Conservation (phyloP, 2,113 vertebrate species). For the Perognathus longimembris region DNA sequence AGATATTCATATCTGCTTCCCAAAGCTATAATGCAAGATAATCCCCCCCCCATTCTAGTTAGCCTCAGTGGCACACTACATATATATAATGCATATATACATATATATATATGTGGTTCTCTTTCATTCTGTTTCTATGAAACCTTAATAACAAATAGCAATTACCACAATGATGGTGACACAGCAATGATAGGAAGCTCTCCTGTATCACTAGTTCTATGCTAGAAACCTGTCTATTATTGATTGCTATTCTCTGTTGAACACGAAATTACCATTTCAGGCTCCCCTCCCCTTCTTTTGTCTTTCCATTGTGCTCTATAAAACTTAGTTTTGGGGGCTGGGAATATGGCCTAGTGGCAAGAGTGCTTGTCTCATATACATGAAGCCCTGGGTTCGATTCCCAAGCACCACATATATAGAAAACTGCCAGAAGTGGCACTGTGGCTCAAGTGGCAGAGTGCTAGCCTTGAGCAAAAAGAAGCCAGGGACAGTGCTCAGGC, state of each 20-base stretch:
- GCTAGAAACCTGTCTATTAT: background rate
- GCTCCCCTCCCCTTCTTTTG: background rate
- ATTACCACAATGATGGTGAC: background rate
- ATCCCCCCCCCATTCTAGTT: background rate
- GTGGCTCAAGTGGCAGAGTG: no score
- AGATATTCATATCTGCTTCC: background rate
- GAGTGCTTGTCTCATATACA: no score
- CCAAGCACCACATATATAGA: no score
- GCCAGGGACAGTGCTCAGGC: no score
- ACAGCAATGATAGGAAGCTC: background rate
- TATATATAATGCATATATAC: no score
- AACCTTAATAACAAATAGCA: background rate
- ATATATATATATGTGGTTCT: background rate
- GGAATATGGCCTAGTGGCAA: no score
- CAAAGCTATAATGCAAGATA: background rate
- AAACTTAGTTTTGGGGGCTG: conserved; percentile 26
- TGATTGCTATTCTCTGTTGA: background rate
- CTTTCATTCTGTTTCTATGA: background rate
- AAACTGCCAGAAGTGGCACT: no score
- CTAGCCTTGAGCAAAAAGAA: no score
- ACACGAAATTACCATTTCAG: background rate
- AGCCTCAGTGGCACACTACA: background rate
- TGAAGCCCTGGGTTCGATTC: no score
- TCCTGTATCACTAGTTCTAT: background rate
- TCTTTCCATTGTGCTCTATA: background rate